These are phyloP conservation scores for Adelphocoris suturalis DNA, from an alignment of 2,888 invertebrate species.

Conservation along the genomic window DNA sequence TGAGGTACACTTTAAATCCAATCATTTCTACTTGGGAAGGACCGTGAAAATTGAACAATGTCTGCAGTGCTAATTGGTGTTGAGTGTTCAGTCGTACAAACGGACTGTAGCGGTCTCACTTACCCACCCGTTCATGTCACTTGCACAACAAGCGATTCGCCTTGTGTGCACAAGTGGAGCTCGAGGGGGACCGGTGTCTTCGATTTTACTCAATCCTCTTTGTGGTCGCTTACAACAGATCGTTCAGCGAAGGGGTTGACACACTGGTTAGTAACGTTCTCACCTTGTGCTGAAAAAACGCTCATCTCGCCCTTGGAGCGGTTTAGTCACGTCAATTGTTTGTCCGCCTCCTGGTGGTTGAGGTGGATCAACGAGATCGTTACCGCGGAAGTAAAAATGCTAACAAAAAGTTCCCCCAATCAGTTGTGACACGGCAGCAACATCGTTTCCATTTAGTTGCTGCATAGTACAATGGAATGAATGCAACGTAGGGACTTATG, in stretches of 20 bases:
- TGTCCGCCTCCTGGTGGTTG: neutral
- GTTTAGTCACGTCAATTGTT: slow-evolving; percentile 29
- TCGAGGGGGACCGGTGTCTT: slow-evolving; percentile 3
- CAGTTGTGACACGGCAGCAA: too few species aligned
- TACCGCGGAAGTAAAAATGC: neutral
- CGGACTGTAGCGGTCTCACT: slow-evolving; percentile 9
- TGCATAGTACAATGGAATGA: too few species aligned
- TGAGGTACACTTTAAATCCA: too few species aligned
- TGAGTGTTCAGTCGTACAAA: neutral
- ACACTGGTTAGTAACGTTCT: slow-evolving; percentile 36
- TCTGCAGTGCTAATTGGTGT: too few species aligned
- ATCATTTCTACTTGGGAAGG: too few species aligned
- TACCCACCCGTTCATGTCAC: slow-evolving; percentile 53
- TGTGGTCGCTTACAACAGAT: slow-evolving; percentile 14
- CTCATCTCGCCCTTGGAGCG: neutral
- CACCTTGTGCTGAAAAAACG: slow-evolving; percentile 38
- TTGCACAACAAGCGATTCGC: slow-evolving; percentile 5
- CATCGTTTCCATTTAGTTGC: too few species aligned
- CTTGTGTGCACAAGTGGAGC: neutral
- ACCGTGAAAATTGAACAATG: too few species aligned
- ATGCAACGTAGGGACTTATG: too few species aligned
- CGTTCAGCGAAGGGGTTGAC: slow-evolving; percentile 13
- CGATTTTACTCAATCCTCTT: slow-evolving; percentile 42
- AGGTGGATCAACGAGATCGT: neutral
- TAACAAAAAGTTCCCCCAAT: too few species aligned